Conservation (phyloP, 1,140 invertebrate species). For the Thrips palmi region DNA sequence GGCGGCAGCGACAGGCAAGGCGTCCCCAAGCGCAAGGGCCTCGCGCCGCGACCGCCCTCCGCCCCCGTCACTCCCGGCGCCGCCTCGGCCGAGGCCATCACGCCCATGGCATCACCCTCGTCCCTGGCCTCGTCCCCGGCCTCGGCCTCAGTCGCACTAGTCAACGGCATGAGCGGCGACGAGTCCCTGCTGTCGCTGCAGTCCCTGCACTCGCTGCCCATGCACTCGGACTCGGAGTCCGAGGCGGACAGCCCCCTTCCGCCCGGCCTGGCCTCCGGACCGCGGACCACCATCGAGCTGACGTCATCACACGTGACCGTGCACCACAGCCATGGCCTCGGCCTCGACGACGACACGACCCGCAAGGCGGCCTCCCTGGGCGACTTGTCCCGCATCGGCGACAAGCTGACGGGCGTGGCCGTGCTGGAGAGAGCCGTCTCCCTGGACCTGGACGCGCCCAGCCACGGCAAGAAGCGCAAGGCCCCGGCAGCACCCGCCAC, state of each 20-base stretch:
- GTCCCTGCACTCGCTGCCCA: too few relatives aligned
- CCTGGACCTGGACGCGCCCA: constrained; percentile 51
- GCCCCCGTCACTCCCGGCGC: too few relatives aligned
- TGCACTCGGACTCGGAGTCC: constrained; percentile 33
- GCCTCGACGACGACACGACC: constrained; percentile 38
- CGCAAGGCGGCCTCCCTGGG: constrained; percentile 62
- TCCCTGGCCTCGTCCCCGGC: too few relatives aligned
- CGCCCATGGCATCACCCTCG: too few relatives aligned
- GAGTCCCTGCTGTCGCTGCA: too few relatives aligned
- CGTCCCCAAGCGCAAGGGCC: too few relatives aligned
- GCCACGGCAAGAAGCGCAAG: constrained; percentile 43
- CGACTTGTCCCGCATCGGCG: constrained; percentile 55
- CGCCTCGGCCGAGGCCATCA: too few relatives aligned
- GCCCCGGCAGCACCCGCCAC: constrained; percentile 31
- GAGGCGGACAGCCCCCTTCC: constrained; percentile 28
- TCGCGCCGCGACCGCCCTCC: too few relatives aligned
- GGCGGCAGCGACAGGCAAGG: too few relatives aligned
- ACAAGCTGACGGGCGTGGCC: constrained; percentile 28
- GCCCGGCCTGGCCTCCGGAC: constrained; percentile 3
- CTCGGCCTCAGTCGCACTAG: too few relatives aligned
- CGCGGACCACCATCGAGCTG: constrained; percentile 40
- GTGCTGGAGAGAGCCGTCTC: constrained; percentile 64
- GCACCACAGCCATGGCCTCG: constrained; percentile 40
- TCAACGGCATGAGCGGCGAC: too few relatives aligned
- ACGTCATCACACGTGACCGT: constrained; percentile 55